phyloP scores from a whole-genome alignment of 1,140 invertebrate genomes.

The Cardiocondyla obscurior region DNA sequence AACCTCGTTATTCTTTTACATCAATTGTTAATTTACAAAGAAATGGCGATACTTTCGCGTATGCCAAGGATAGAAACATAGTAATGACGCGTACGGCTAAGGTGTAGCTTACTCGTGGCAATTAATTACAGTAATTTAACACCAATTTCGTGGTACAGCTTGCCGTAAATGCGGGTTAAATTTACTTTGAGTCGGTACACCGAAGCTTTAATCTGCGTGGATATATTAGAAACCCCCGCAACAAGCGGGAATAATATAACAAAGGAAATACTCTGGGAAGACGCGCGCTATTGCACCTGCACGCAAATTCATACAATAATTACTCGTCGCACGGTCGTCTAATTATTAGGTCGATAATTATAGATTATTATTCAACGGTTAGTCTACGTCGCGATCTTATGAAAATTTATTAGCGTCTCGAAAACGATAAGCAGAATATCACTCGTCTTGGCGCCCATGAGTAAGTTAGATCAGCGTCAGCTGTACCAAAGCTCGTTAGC shows the following conservation, averaged over 20 bases:
- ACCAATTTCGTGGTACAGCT: slow-evolving; percentile 17
- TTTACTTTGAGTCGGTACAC: slow-evolving; percentile 43
- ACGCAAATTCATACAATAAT: slow-evolving; percentile 13
- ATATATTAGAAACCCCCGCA: slow-evolving; percentile 33
- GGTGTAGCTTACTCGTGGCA: slow-evolving; percentile 45
- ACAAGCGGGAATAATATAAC: slow-evolving; percentile 51
- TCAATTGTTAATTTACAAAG: neutral
- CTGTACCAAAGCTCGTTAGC: slow-evolving; percentile 40
- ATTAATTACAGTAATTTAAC: slow-evolving; percentile 54
- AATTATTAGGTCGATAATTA: slow-evolving; percentile 12
- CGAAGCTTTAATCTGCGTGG: slow-evolving; percentile 47
- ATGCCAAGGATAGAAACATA: neutral
- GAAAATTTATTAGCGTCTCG: neutral
- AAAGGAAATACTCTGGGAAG: slow-evolving; percentile 46
- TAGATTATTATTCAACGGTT: neutral
- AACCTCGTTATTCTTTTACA: neutral
- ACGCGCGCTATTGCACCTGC: neutral
- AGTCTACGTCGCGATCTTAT: too few relatives aligned
- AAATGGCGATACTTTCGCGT: neutral
- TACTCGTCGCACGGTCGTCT: neutral
- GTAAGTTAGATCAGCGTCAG: slow-evolving; percentile 1
- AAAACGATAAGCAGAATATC: neutral
- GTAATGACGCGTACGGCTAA: slow-evolving; percentile 10
- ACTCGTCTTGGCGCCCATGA: neutral
- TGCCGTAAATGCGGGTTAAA: slow-evolving; percentile 51